Conservation (phyloP, 2,797 vertebrate genomes). For the Cyprinodon diabolis region DNA sequence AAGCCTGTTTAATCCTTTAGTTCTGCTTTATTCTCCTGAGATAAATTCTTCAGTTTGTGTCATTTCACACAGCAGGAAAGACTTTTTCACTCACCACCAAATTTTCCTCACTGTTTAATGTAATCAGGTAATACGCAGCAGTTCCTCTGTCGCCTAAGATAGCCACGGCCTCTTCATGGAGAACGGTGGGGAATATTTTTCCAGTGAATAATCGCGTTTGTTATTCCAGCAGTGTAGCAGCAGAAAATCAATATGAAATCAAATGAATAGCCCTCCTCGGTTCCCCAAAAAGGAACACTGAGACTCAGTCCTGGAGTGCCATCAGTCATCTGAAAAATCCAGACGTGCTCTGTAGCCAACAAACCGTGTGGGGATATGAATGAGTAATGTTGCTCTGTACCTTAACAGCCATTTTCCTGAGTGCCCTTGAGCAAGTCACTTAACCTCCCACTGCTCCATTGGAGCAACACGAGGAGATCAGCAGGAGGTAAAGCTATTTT, state of each 20-base stretch:
- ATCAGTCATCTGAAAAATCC: constrained; percentile 68
- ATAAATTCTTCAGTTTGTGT: constrained; percentile 47
- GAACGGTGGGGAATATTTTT: constrained; percentile 41
- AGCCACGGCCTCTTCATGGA: constrained; percentile 30
- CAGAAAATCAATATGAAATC: constrained; percentile 67
- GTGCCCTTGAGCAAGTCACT: constrained; percentile 75
- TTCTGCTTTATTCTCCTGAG: constrained; percentile 40
- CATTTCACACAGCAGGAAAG: constrained; percentile 38
- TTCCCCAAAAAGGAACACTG: constrained; percentile 25
- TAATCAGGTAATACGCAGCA: constrained; percentile 44
- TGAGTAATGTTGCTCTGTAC: constrained; percentile 52
- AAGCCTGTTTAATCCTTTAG: constrained; percentile 51
- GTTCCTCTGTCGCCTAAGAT: constrained; percentile 41
- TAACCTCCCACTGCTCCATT: constrained; percentile 61
- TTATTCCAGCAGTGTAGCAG: constrained; percentile 51
- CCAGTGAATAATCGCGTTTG: constrained; percentile 56
- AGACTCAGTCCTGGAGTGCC: constrained; percentile 26
- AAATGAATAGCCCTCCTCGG: constrained; percentile 56
- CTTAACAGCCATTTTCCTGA: constrained; percentile 54
- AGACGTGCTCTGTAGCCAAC: constrained; percentile 44
- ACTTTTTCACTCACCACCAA: constrained; percentile 35
- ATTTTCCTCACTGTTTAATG: constrained; percentile 51
- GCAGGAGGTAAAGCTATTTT: constrained; percentile 14
- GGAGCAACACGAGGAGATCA: constrained; percentile 51
- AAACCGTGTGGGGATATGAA: constrained; percentile 64